phyloP scores from a whole-genome alignment of 1,140 invertebrate species.

The Diabrotica undecimpunctata region DNA sequence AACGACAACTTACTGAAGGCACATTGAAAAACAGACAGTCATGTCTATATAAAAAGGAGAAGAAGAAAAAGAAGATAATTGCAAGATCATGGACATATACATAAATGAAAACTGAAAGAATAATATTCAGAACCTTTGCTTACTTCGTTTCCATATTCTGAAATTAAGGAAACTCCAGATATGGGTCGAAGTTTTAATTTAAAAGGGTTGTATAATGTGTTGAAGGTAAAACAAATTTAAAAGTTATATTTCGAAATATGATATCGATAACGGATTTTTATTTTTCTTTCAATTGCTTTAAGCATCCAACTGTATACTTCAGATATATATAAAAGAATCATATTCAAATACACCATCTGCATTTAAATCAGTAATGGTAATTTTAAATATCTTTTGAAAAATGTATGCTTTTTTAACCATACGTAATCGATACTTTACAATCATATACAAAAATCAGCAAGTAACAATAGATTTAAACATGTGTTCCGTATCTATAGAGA shows the following conservation, averaged over 20 bases:
- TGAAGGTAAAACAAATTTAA: not conserved
- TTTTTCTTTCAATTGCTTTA: not conserved
- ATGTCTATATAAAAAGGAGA: too few species aligned
- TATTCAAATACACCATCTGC: not conserved
- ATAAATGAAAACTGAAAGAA: too few species aligned
- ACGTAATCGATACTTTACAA: slow-evolving; percentile 19
- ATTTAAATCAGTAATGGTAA: not conserved
- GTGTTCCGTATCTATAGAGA: slow-evolving; percentile 12
- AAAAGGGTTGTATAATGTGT: too few species aligned
- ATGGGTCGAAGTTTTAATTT: too few species aligned
- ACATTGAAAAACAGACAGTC: too few species aligned
- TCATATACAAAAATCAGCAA: not conserved
- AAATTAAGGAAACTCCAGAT: too few species aligned
- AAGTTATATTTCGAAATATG: not conserved
- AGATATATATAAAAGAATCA: not conserved
- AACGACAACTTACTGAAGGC: too few species aligned
- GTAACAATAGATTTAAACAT: slow-evolving; percentile 15
- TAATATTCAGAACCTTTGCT: too few species aligned
- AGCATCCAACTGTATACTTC: not conserved
- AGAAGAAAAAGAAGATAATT: too few species aligned
- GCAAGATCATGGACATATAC: too few species aligned
- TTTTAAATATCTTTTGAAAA: slow-evolving; percentile 3
- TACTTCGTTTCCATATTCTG: too few species aligned
- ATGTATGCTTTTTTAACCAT: slow-evolving; percentile 4
- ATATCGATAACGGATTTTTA: not conserved